Evolutionary conservation across 2,888 invertebrate species (phyloP), one percentile per base, ranked within the genome.

Genomic region (Zonitis immaculata): DNA sequence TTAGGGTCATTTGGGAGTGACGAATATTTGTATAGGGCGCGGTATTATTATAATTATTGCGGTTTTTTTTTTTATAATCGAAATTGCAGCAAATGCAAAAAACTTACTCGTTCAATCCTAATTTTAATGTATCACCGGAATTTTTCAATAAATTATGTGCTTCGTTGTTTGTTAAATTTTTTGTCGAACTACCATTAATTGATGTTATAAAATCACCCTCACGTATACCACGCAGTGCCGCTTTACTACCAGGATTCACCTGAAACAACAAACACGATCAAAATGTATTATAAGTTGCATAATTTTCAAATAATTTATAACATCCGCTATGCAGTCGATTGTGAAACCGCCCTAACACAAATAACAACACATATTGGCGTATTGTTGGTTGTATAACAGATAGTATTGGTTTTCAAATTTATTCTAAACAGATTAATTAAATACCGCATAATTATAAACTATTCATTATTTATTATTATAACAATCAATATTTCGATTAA

Each of bases 221-320:
- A 49, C 89, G 77, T 51, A 91, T 82, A 6, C 91, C 91, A 68
- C 86, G 83, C 64, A 85, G 78, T 26, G 88, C 86, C n/a, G 91
- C 90, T 73, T 91, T 90, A 66, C 91, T 88, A 49, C 89, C 90
- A 8, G 90, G 90, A 76, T 91, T 91, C 65, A 91, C 90, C 91
- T 91, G 82, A 49, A 84, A 83, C 64, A 8, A 7, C 0, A 35
- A 6, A 3, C 4, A 16, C n/a, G n/a, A n/a, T n/a, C n/a, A n/a
- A n/a, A n/a, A n/a, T 16, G 35, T 35, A 16, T 35, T 16, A 35
- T 8, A 16, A 16, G 35, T 35, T 35, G 35, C 35, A 16, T 32
- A 32, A n/a, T n/a, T n/a, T n/a, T n/a, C n/a, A n/a, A n/a, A n/a
- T n/a, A n/a, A n/a, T n/a, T n/a, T n/a, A n/a, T n/a, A n/a, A n/a